Evolutionary conservation across 2,888 invertebrate genomes (phyloP).

Genomic region (Sylvicola cinctus): DNA sequence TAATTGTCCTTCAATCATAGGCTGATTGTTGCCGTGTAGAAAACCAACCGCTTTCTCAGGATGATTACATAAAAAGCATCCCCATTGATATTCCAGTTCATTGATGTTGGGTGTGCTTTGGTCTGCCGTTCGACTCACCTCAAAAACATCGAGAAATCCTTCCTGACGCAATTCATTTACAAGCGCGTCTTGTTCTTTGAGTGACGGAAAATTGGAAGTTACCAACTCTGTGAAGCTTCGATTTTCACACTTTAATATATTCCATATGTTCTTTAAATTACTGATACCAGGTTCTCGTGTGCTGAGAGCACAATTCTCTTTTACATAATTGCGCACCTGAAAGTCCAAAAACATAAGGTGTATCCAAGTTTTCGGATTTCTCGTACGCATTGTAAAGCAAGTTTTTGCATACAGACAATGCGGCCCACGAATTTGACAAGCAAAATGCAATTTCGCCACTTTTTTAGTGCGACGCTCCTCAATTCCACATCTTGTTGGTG

Average conservation of each 20-base stretch:
- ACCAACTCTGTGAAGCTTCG: conserved; percentile 76
- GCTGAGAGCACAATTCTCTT: conserved; percentile 55
- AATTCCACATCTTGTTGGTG: conserved; percentile 83
- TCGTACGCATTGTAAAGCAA: conserved; percentile 56
- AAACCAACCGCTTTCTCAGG: conserved; percentile 77
- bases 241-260: conserved; percentile 79
- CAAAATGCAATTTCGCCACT: conserved; percentile 71
- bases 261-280: conserved; percentile 82
- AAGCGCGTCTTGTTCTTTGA: conserved; percentile 75
- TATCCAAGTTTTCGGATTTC: conserved; percentile 77
- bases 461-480: conserved; percentile 74
- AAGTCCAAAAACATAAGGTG: conserved; percentile 90
- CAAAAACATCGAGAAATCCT: conserved; percentile 86
- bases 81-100: conserved; percentile 42
- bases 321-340: conserved; percentile 35
- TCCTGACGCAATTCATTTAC: conserved; percentile 68
- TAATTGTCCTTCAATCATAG: conserved; percentile 75
- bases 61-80: conserved; percentile 84
- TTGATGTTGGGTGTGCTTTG: conserved; percentile 25
- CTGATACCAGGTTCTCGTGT: conserved; percentile 64
- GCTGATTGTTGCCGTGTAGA: conserved; percentile 56
- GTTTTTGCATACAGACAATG: conserved; percentile 74
- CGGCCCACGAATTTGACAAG: conserved; percentile 63
- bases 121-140: conserved; percentile 36
- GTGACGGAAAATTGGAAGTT: conserved; percentile 81